phyloP scores from a whole-genome alignment of 2,113 vertebrate species.

The Jacana jacana region DNA sequence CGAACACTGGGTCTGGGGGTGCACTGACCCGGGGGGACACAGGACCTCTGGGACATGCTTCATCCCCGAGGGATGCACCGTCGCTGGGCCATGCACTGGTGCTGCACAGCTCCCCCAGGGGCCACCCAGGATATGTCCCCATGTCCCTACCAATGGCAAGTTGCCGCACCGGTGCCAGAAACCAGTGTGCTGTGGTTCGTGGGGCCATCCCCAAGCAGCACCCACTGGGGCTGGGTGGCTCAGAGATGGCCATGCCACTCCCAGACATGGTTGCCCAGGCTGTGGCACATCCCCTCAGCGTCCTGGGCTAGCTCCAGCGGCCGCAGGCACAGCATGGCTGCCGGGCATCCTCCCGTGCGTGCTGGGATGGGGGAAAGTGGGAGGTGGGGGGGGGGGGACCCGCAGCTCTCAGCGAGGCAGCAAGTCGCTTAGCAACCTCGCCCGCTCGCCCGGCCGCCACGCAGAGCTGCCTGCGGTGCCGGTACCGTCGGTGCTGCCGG shows the following conservation, averaged over 20 bases:
- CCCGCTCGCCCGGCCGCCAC: neutral
- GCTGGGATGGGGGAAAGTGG: too few species aligned
- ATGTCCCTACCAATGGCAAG: neutral
- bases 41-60: neutral
- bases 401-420: slow-evolving; percentile 8
- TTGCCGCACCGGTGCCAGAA: neutral
- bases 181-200: neutral
- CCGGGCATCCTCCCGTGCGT: neutral
- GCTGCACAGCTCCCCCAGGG: neutral
- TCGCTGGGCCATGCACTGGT: fast-evolving
- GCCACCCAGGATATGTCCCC: neutral
- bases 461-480: neutral
- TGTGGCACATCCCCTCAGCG: fast-evolving
- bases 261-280: fast-evolving
- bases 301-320: neutral
- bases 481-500: neutral
- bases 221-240: neutral
- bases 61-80: fast-evolving
- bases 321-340: neutral
- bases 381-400: slow-evolving; percentile 31
- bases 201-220: neutral
- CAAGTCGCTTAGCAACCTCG: slow-evolving; percentile 67
- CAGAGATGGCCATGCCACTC: neutral
- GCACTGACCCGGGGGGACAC: neutral
- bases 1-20: neutral